phyloP scores from a whole-genome alignment of 2,888 invertebrate genomes.

The Cecidostiba fungosa region DNA sequence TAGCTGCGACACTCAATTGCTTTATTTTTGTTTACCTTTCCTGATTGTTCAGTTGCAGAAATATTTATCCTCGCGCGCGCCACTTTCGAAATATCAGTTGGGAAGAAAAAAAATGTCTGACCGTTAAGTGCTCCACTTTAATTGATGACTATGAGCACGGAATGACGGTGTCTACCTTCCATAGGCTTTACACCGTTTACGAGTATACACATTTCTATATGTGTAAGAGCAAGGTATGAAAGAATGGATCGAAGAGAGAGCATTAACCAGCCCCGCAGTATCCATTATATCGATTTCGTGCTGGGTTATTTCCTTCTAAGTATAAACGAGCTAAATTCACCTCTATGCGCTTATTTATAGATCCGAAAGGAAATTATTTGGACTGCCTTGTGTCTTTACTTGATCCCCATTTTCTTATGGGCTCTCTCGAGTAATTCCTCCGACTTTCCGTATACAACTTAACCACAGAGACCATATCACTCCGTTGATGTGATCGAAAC shows the following conservation, averaged over 20 bases:
- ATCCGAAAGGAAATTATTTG: not conserved
- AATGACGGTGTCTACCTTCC: slow-evolving; percentile 24
- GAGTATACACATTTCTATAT: not conserved
- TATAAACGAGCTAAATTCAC: slow-evolving; percentile 52
- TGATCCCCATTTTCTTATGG: slow-evolving; percentile 50
- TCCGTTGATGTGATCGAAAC: not conserved
- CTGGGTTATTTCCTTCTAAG: slow-evolving; percentile 1
- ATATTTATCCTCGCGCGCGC: not conserved
- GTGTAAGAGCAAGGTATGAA: not conserved
- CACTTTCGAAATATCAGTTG: not conserved
- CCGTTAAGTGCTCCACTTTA: slow-evolving; percentile 25
- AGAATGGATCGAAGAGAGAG: not conserved
- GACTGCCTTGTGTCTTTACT: slow-evolving; percentile 29
- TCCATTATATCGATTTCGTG: slow-evolving; percentile 38
- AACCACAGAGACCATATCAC: not conserved
- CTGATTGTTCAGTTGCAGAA: slow-evolving; percentile 14
- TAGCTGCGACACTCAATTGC: not conserved
- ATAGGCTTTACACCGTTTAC: slow-evolving; percentile 26
- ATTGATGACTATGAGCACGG: slow-evolving; percentile 49
- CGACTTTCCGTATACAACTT: not conserved
- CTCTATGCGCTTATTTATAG: slow-evolving; percentile 27
- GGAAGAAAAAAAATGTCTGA: not conserved
- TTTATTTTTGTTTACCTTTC: slow-evolving; percentile 7
- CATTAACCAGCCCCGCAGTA: slow-evolving; percentile 28
- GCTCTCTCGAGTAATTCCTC: not conserved